Percentiles rank a stretch among this genome's conserved stretches.
These are phyloP conservation scores for Circaetus gallicus DNA, from an alignment of 2,113 vertebrate genomes.

Conservation along the genomic window DNA sequence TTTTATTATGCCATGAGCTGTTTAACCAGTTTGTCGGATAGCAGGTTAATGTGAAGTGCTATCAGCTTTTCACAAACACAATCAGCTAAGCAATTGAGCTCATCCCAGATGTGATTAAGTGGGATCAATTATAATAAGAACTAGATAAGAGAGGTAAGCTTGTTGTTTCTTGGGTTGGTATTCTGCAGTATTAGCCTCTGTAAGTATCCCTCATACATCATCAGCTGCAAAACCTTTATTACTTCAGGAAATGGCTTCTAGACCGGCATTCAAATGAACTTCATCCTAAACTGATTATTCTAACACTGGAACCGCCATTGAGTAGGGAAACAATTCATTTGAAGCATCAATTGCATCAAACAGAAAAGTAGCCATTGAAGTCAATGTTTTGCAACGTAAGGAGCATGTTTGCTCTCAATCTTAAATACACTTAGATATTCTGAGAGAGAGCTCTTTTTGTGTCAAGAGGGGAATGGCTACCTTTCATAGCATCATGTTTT, in stretches of 20 bases:
- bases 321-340: neutral
- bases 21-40: neutral
- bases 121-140: slow-evolving; percentile 40
- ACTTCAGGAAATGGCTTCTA: neutral
- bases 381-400: neutral
- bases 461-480: neutral
- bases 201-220: neutral
- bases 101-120: slow-evolving; percentile 20
- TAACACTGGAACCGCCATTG: neutral
- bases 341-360: neutral
- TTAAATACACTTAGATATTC: neutral
- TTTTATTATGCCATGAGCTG: neutral
- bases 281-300: slow-evolving; percentile 7
- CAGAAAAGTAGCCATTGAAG: neutral
- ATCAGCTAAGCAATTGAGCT: slow-evolving; percentile 23
- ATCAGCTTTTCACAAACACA: slow-evolving; percentile 19
- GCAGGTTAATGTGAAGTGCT: slow-evolving; percentile 3
- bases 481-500: neutral
- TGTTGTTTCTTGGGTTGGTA: neutral
- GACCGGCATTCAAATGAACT: slow-evolving; percentile 13
- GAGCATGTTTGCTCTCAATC: neutral
- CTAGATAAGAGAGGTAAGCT: slow-evolving; percentile 29
- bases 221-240: neutral
- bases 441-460: neutral
- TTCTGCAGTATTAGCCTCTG: neutral